A percentile compares a stretch with the other conserved stretches of the same genome.
phyloP scores from a whole-genome alignment of 2,888 invertebrate species.

The Rhagophthalmus giganteus region DNA sequence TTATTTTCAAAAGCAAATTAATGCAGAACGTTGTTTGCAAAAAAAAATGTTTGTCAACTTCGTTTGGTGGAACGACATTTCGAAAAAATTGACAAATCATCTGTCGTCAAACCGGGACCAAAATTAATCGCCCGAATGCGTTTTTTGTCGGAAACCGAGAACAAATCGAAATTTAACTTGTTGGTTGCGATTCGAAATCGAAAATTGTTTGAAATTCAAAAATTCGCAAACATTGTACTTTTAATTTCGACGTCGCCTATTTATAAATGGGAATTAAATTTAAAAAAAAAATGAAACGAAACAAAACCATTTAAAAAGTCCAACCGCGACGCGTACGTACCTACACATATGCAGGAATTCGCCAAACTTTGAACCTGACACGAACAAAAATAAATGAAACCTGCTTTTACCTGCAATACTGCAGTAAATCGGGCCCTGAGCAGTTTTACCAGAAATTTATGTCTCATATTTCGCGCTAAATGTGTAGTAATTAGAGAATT shows the following conservation, averaged over 20 bases:
- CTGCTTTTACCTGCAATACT: constrained; percentile 24
- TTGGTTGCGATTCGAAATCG: neutral
- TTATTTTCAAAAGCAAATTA: too few relatives aligned
- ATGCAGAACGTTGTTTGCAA: too few relatives aligned
- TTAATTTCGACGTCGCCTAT: neutral
- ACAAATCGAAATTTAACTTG: too few relatives aligned
- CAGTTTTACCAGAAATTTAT: constrained; percentile 55
- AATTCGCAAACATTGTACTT: neutral
- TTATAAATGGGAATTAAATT: neutral
- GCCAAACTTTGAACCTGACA: too few relatives aligned
- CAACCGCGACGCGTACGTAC: constrained; percentile 6
- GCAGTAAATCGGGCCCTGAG: constrained; percentile 49
- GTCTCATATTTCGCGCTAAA: constrained; percentile 57
- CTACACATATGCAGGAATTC: constrained; percentile 22
- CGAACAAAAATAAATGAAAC: constrained; percentile 28
- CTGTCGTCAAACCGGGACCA: too few relatives aligned
- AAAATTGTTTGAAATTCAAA: neutral
- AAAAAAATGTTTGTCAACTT: too few relatives aligned
- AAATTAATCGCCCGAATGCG: too few relatives aligned
- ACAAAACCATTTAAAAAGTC: constrained; percentile 6
- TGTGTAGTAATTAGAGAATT: constrained; percentile 57
- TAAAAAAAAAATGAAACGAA: constrained; percentile 1
- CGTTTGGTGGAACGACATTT: too few relatives aligned
- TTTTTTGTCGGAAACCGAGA: too few relatives aligned
- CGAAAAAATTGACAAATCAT: too few relatives aligned